Evolutionary conservation across 2,888 invertebrate genomes (phyloP).

Genomic region (Drosophila yooni): DNA sequence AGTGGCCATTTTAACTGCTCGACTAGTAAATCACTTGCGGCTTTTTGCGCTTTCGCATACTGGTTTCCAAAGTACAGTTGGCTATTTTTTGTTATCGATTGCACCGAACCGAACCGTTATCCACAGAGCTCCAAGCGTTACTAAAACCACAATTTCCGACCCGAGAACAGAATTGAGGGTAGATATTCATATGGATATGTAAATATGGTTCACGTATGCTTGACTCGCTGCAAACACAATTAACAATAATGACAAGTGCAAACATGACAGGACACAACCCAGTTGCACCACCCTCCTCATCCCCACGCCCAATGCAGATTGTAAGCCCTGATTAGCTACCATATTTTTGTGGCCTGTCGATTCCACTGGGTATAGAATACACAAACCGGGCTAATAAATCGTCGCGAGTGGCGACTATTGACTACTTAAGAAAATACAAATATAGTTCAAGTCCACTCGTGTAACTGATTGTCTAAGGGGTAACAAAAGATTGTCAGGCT

Average conservation of each 20-base stretch:
- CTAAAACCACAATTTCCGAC: conserved; percentile 49
- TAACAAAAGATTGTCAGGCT: conserved; percentile 33
- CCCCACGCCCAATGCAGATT: conserved; percentile 47
- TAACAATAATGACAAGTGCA: conserved; percentile 79
- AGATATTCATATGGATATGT: conserved; percentile 42
- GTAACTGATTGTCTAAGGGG: conserved; percentile 11
- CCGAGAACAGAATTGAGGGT: conserved; percentile 6
- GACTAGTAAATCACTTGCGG: not conserved
- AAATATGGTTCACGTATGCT: conserved; percentile 61
- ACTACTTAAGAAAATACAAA: conserved; percentile 66
- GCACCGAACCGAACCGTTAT: conserved; percentile 43
- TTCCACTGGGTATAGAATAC: not conserved
- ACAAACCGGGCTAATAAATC: conserved; percentile 52
- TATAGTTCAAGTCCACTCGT: conserved; percentile 50
- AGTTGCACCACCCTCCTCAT: not conserved
- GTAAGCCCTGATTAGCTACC: conserved; percentile 56
- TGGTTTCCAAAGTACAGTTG: conserved; percentile 29
- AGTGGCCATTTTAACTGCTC: conserved; percentile 54
- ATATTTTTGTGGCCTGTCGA: conserved; percentile 10
- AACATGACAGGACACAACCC: conserved; percentile 59
- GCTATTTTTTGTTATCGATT: conserved; percentile 3
- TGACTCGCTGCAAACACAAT: conserved; percentile 71
- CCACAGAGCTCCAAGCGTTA: conserved; percentile 40
- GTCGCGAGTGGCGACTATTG: conserved; percentile 12
- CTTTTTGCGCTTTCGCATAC: conserved; percentile 69